phyloP scores from a whole-genome alignment of 2,113 vertebrate genomes.

The Oryctolagus cuniculus region DNA sequence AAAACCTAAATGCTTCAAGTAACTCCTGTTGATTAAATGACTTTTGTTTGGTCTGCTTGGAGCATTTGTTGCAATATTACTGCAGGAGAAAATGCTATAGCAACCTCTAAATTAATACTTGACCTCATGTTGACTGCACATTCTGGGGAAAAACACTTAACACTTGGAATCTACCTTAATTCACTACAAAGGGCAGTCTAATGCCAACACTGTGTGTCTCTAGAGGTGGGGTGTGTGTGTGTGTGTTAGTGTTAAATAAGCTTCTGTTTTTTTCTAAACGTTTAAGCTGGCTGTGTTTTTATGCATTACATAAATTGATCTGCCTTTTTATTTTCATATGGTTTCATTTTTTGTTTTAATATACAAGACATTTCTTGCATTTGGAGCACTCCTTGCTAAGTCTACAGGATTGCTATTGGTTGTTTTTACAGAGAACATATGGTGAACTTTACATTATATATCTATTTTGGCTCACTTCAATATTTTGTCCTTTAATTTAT shows the following conservation, averaged over 20 bases:
- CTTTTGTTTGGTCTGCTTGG: neutral
- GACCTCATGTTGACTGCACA: neutral
- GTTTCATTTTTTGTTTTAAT: slow-evolving; percentile 19
- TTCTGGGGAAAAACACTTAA: neutral
- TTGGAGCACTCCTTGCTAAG: neutral
- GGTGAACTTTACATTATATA: slow-evolving; percentile 3
- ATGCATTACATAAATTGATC: slow-evolving; percentile 19
- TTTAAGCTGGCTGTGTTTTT: slow-evolving; percentile 10
- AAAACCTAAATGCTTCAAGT: neutral
- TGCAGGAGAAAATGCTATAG: neutral
- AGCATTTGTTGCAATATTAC: neutral
- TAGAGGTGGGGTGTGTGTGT: neutral
- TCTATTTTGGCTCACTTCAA: slow-evolving; percentile 43
- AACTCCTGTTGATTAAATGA: neutral
- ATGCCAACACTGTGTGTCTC: neutral
- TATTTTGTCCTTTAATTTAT: slow-evolving; percentile 50
- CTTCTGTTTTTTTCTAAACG: neutral
- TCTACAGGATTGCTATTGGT: slow-evolving; percentile 23
- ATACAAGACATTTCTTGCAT: neutral
- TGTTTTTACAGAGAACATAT: slow-evolving; percentile 39
- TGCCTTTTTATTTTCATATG: neutral
- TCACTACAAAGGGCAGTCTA: neutral
- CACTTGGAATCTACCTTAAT: slow-evolving; percentile 29
- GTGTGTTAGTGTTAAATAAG: neutral
- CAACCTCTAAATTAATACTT: neutral